A percentile compares a stretch with the other conserved stretches of the same genome.
Evolutionary conservation across 2,888 invertebrate genomes (phyloP).

Genomic region (Sialis fuliginosa): DNA sequence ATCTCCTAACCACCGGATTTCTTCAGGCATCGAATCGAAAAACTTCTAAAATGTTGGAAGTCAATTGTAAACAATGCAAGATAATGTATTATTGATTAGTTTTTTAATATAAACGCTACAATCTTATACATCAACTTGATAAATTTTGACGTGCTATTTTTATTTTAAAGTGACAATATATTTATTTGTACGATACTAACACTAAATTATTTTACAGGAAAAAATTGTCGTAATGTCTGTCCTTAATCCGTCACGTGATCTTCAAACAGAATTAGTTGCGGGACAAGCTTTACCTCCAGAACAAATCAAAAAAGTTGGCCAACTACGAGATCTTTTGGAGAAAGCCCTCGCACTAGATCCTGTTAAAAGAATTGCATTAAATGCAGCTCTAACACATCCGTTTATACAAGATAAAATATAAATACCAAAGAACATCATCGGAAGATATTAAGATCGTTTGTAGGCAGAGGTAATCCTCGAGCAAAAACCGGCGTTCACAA

Average conservation of each 20-base stretch:
- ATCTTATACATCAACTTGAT: too few relatives aligned
- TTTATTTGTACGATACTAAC: conserved; percentile 1
- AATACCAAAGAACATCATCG: too few relatives aligned
- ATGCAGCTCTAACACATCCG: conserved; percentile 83
- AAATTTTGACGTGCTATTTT: background rate
- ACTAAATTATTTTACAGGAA: conserved; percentile 47
- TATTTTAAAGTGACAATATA: conserved; percentile 1
- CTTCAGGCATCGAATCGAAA: too few relatives aligned
- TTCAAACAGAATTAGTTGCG: conserved; percentile 74
- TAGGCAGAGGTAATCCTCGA: conserved; percentile 1
- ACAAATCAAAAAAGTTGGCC: conserved; percentile 78
- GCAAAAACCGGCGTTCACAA: background rate
- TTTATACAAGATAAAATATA: conserved; percentile 90
- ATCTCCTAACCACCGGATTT: too few relatives aligned
- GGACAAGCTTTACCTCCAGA: conserved; percentile 76
- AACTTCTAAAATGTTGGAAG: too few relatives aligned
- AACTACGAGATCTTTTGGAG: conserved; percentile 83
- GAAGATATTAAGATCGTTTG: too few relatives aligned
- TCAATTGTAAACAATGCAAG: too few relatives aligned
- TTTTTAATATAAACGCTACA: too few relatives aligned
- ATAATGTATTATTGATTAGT: too few relatives aligned
- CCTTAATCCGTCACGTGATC: conserved; percentile 68
- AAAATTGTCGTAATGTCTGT: conserved; percentile 92
- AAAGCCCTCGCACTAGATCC: conserved; percentile 85
- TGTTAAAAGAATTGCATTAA: conserved; percentile 80